Conservation (phyloP, 2,888 invertebrate genomes). For the Callyntrura guangdongensis region DNA sequence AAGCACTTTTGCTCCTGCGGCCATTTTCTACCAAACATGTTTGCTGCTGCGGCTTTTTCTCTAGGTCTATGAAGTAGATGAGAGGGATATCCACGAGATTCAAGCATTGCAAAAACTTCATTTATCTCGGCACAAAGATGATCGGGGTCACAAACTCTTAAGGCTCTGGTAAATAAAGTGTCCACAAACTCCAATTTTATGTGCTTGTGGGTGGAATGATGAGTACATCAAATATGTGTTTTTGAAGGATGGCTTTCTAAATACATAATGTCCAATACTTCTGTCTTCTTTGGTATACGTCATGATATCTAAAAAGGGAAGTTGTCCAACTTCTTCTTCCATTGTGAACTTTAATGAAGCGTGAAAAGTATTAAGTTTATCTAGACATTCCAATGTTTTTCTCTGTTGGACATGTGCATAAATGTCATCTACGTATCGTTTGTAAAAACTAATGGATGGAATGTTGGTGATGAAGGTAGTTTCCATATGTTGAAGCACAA, state of each 20-base stretch:
- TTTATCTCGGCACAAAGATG: not conserved
- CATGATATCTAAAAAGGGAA: conserved; percentile 64
- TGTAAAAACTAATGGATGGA: not conserved
- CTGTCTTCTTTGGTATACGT: conserved; percentile 12
- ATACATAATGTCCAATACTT: not conserved
- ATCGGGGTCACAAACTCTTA: conserved; percentile 21
- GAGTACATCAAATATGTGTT: conserved; percentile 49
- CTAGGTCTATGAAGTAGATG: too few species aligned
- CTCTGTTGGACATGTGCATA: conserved; percentile 34
- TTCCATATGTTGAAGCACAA: conserved; percentile 75
- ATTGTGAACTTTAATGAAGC: conserved; percentile 43
- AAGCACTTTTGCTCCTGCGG: too few species aligned
- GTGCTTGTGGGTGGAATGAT: conserved; percentile 37
- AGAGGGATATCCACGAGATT: not conserved
- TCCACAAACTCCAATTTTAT: conserved; percentile 57
- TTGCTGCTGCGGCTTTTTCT: too few species aligned
- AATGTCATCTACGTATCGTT: conserved; percentile 20
- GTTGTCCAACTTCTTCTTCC: conserved; percentile 39
- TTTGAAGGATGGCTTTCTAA: conserved; percentile 46
- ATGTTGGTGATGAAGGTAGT: not conserved
- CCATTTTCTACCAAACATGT: too few species aligned
- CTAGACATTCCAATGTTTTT: not conserved
- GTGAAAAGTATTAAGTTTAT: conserved; percentile 48
- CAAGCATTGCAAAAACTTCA: not conserved
- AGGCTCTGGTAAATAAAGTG: conserved; percentile 41